A percentile compares a stretch with the other conserved stretches of the same genome.
These are phyloP conservation scores for Merodon equestris DNA, from an alignment of 2,888 invertebrate species.

Conservation along the genomic window DNA sequence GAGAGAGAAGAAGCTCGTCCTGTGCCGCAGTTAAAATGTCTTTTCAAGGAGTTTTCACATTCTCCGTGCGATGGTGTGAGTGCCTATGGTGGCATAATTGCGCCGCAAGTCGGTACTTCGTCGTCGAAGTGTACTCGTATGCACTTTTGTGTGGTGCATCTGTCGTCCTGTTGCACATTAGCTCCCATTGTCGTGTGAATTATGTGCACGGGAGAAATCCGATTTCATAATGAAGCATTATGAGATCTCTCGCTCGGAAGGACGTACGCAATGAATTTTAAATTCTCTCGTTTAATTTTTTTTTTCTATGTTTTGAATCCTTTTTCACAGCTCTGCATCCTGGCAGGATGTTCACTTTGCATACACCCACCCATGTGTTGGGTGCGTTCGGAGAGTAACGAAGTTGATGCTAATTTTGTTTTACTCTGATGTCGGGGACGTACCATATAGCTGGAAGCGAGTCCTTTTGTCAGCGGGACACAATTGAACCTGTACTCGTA, in stretches of 20 bases:
- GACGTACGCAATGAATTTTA: slow-evolving; percentile 56
- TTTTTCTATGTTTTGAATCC: background rate
- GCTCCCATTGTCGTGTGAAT: slow-evolving; percentile 22
- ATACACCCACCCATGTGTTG: background rate
- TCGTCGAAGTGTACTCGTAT: too few species aligned
- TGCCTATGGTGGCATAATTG: too few species aligned
- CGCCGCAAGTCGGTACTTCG: too few species aligned
- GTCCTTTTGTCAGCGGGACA: slow-evolving; percentile 45
- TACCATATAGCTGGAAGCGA: slow-evolving; percentile 1
- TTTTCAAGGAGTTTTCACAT: too few species aligned
- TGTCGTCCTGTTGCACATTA: slow-evolving; percentile 27
- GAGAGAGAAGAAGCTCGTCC: too few species aligned
- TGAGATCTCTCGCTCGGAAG: slow-evolving; percentile 47
- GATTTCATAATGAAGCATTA: slow-evolving; percentile 63
- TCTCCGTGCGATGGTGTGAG: too few species aligned
- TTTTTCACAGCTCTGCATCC: slow-evolving; percentile 11
- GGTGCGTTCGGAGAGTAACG: slow-evolving; percentile 31
- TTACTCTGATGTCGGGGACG: slow-evolving; percentile 3
- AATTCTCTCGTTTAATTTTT: slow-evolving; percentile 20
- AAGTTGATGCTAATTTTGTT: slow-evolving; percentile 52
- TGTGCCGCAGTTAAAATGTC: too few species aligned
- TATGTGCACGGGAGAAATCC: slow-evolving; percentile 31
- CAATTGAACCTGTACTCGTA: slow-evolving; percentile 36
- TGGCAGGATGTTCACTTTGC: slow-evolving; percentile 6
- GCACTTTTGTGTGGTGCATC: background rate